These are phyloP conservation scores for Nephrotoma flavescens DNA, from an alignment of 2,888 invertebrate genomes.

Conservation along the genomic window DNA sequence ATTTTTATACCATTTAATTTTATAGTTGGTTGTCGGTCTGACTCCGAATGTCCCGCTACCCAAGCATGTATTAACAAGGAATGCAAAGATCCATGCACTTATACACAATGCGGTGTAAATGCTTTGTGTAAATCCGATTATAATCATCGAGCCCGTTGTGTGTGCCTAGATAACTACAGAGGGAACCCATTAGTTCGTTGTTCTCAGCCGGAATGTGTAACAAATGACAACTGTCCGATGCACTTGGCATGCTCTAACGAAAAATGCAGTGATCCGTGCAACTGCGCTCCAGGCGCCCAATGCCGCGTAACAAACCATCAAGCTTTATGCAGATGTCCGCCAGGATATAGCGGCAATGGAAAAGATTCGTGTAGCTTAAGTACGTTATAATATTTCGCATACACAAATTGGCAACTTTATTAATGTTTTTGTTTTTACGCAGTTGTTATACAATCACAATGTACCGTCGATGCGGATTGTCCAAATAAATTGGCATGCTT, in stretches of 20 bases:
- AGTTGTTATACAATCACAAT: conserved; percentile 35
- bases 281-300: conserved; percentile 61
- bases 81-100: conserved; percentile 64
- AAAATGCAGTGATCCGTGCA: conserved; percentile 70
- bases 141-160: conserved; percentile 64
- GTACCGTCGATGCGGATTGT: conserved; percentile 68
- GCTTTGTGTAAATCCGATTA: conserved; percentile 63
- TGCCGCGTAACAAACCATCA: conserved; percentile 65
- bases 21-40: conserved; percentile 68
- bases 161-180: conserved; percentile 56
- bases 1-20: background rate
- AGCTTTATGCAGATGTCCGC: conserved; percentile 66
- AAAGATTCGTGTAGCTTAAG: conserved; percentile 47
- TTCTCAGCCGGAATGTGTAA: conserved; percentile 59
- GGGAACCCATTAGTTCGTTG: conserved; percentile 72
- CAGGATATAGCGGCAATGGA: conserved; percentile 69
- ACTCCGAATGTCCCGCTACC: conserved; percentile 67
- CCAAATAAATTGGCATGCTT: conserved; percentile 76
- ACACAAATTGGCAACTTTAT: background rate
- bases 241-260: conserved; percentile 65
- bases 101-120: conserved; percentile 64
- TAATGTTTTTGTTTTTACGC: background rate
- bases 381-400: conserved; percentile 22
- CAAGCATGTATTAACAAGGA: conserved; percentile 71
- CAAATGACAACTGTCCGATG: conserved; percentile 61